A percentile compares a stretch with the other conserved stretches of the same genome.
Evolutionary conservation across 2,888 invertebrate species (phyloP).

Genomic region (Morinoia aosen): DNA sequence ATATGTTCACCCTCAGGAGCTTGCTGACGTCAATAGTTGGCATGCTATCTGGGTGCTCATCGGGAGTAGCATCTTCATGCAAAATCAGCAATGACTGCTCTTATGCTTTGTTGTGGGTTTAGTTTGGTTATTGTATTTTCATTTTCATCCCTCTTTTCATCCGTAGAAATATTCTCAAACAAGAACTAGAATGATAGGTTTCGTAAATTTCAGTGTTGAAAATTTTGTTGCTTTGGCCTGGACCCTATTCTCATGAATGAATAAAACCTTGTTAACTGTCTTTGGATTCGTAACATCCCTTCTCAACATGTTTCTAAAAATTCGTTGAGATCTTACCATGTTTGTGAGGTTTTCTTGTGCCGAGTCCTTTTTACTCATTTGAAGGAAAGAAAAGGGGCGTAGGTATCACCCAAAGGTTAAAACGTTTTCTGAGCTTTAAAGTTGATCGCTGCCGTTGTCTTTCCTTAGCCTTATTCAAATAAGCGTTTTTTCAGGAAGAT

Average conservation of each 20-base stretch:
- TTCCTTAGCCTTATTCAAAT: not conserved
- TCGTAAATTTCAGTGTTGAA: no score
- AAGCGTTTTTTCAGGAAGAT: no score
- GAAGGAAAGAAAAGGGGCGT: no score
- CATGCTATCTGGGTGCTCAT: no score
- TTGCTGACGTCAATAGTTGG: not conserved
- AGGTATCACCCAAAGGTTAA: no score
- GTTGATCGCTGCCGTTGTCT: not conserved
- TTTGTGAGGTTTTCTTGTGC: not conserved
- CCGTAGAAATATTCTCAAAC: no score
- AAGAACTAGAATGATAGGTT: no score
- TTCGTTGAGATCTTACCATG: not conserved
- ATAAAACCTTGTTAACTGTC: not conserved
- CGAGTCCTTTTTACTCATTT: not conserved
- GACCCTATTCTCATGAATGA: not conserved
- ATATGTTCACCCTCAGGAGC: not conserved
- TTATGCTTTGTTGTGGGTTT: not conserved
- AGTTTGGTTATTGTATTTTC: not conserved
- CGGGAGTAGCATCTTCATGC: not conserved
- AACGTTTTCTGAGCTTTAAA: not conserved
- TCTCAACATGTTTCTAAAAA: not conserved
- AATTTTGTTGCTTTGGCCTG: no score
- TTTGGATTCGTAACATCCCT: not conserved
- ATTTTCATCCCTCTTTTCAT: not conserved
- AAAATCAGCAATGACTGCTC: not conserved